Percentiles rank a stretch among this genome's conserved stretches.
These are phyloP conservation scores for Furnarius figulus DNA, from an alignment of 2,113 vertebrate species.

Conservation along the genomic window DNA sequence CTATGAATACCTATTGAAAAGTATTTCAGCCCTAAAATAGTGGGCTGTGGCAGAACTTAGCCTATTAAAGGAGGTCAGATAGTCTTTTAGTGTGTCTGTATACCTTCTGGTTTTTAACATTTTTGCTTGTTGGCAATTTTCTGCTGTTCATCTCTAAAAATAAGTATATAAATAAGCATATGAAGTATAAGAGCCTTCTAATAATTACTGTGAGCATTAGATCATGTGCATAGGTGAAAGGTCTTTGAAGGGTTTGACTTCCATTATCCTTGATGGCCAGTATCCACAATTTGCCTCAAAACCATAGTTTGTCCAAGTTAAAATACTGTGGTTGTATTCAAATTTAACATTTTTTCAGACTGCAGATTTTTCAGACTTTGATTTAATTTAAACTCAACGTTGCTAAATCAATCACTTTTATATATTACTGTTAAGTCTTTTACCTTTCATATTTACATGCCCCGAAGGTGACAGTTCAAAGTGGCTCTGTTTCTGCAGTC, in stretches of 20 bases:
- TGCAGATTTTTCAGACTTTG: background rate
- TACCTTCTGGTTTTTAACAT: background rate
- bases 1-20: background rate
- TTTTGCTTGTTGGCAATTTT: background rate
- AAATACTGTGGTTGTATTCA: background rate
- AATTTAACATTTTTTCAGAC: background rate
- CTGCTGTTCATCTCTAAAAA: background rate
- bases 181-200: background rate
- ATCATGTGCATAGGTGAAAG: background rate
- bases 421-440: background rate
- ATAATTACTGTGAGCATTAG: background rate
- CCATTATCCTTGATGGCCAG: background rate
- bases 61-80: background rate
- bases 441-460: background rate
- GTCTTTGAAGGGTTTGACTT: background rate
- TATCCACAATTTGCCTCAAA: background rate
- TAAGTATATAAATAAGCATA: accelerated
- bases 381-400: background rate
- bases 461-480: background rate
- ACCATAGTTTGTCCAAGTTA: background rate
- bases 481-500: background rate
- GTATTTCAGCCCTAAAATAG: background rate
- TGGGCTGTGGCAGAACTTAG: background rate
- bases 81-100: background rate
- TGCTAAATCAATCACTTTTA: background rate